These are phyloP conservation scores for Luidia sarsii DNA, from an alignment of 53 echinoderm and acorn worm species.

Conservation along the genomic window DNA sequence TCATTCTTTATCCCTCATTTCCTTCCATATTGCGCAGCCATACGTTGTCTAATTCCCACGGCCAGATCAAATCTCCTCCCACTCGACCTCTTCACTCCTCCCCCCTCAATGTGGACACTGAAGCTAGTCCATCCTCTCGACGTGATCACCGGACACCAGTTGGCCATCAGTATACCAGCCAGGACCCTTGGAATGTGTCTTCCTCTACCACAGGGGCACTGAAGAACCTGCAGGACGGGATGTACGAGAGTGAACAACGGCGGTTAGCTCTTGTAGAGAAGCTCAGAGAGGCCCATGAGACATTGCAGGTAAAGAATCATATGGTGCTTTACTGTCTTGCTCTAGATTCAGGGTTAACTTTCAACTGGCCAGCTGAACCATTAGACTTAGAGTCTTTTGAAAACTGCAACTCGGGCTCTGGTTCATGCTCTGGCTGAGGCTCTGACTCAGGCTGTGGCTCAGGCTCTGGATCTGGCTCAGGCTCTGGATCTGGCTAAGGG, in stretches of 20 bases:
- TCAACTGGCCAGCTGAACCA: too few relatives aligned
- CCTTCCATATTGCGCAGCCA: conserved; percentile 20
- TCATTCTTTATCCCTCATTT: background rate
- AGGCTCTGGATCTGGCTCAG: too few relatives aligned
- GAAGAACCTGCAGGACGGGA: conserved; percentile 91
- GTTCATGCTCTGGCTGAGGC: too few relatives aligned
- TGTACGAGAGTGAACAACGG: conserved; percentile 98
- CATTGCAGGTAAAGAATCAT: conserved; percentile 95
- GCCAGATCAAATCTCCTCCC: conserved; percentile 20
- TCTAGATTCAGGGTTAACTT: too few relatives aligned
- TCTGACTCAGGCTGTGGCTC: too few relatives aligned
- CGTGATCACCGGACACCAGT: conserved; percentile 16
- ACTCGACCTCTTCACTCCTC: conserved; percentile 31
- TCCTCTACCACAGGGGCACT: conserved; percentile 55
- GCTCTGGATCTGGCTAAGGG: too few relatives aligned
- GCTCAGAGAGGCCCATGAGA: conserved; percentile 94
- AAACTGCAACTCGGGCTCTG: too few relatives aligned
- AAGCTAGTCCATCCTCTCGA: conserved; percentile 31
- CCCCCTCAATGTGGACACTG: conserved; percentile 11
- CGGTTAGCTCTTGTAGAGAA: conserved; percentile 90
- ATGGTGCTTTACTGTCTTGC: too few relatives aligned
- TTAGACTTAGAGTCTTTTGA: too few relatives aligned
- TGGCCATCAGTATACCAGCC: background rate
- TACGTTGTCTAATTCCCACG: conserved; percentile 41
- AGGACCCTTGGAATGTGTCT: conserved; percentile 59